A percentile compares a stretch with the other conserved stretches of the same genome.
These are phyloP conservation scores for Resseliella maxima DNA, from an alignment of 2,888 invertebrate genomes.

Conservation along the genomic window DNA sequence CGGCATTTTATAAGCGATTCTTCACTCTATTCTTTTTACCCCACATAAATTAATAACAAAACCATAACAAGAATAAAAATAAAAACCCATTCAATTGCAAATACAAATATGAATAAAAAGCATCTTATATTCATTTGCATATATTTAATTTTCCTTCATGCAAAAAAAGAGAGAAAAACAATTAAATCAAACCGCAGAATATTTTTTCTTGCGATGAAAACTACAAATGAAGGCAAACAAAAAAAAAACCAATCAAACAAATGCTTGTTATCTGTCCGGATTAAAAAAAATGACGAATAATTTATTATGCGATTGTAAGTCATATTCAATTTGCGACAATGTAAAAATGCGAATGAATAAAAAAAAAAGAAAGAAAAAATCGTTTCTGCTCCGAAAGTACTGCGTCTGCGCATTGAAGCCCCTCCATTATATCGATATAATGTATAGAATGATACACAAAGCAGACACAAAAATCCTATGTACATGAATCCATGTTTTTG, in stretches of 20 bases:
- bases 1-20: not conserved
- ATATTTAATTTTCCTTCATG: not conserved
- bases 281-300: conserved; percentile 5
- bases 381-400: not conserved
- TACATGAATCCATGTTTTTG: conserved; percentile 45
- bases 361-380: not conserved
- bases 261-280: conserved; percentile 11
- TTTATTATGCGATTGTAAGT: conserved; percentile 11
- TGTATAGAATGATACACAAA: not conserved
- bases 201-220: not conserved
- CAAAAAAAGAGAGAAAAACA: not conserved
- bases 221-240: not conserved
- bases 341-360: conserved; percentile 13
- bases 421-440: conserved; percentile 25
- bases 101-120: not conserved
- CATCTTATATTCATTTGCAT: conserved; percentile 30
- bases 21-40: not conserved
- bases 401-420: conserved; percentile 16
- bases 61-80: not conserved
- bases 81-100: conserved; percentile 23
- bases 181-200: not conserved
- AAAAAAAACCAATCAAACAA: conserved; percentile 34
- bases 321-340: conserved; percentile 50
- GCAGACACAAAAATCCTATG: conserved; percentile 24
- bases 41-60: not conserved